phyloP scores from a whole-genome alignment of 2,888 invertebrate genomes.

The Ophion ellenae region DNA sequence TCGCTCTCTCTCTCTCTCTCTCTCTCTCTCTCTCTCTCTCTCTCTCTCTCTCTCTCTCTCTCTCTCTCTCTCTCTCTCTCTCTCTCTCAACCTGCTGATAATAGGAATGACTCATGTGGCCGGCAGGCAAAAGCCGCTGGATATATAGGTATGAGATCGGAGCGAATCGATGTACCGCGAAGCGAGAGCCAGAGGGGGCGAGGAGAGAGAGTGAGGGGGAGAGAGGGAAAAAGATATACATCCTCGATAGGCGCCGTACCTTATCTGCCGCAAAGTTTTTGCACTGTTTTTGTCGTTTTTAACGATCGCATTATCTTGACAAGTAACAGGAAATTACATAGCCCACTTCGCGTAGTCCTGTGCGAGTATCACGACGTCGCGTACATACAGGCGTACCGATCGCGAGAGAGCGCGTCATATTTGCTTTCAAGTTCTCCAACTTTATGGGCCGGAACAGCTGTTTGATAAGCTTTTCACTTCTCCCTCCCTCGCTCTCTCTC shows the following conservation, averaged over 20 bases:
- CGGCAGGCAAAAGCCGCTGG: slow-evolving; percentile 43
- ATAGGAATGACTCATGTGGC: slow-evolving; percentile 63
- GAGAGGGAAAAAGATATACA: background rate
- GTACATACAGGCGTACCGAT: background rate
- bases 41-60: slow-evolving; percentile 16
- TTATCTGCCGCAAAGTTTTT: slow-evolving; percentile 43
- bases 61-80: slow-evolving; percentile 40
- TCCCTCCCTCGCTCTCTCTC: too few relatives aligned
- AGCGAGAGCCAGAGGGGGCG: slow-evolving; percentile 1
- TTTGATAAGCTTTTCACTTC: slow-evolving; percentile 36
- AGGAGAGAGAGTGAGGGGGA: slow-evolving; percentile 16
- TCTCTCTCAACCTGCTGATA: slow-evolving; percentile 54
- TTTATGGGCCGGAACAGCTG: slow-evolving; percentile 47
- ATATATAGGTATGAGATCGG: slow-evolving; percentile 35
- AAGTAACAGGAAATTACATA: slow-evolving; percentile 45
- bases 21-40: slow-evolving; percentile 38
- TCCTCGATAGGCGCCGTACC: slow-evolving; percentile 27
- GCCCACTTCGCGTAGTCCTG: slow-evolving; percentile 21
- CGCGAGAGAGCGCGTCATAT: slow-evolving; percentile 37
- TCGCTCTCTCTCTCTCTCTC: slow-evolving; percentile 37
- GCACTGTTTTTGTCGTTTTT: slow-evolving; percentile 37
- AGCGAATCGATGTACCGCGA: slow-evolving; percentile 29
- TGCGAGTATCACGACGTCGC: slow-evolving; percentile 1
- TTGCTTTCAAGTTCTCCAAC: slow-evolving; percentile 32
- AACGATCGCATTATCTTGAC: slow-evolving; percentile 40